These are phyloP conservation scores for Adoxophyes honmai DNA, from an alignment of 1,140 invertebrate genomes.

Conservation along the genomic window DNA sequence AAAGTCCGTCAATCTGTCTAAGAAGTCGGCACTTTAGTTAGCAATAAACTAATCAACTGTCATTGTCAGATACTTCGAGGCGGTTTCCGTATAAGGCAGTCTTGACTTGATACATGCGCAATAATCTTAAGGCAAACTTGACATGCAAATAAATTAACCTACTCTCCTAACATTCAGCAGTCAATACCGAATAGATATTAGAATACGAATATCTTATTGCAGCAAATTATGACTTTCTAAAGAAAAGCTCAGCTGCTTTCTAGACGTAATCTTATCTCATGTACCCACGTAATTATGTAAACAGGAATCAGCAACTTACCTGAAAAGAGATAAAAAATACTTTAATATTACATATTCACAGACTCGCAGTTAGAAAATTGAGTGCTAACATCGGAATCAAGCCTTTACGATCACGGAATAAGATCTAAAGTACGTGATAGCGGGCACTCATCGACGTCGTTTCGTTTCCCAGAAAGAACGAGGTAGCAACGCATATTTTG, in stretches of 20 bases:
- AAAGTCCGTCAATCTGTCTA: no score
- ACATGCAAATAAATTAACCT: no score
- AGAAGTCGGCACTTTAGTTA: no score
- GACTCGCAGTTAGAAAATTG: no score
- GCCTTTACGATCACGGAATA: no score
- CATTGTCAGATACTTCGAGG: no score
- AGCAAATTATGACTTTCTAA: slow-evolving; percentile 3
- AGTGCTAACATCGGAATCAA: no score
- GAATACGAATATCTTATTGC: not conserved
- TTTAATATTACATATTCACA: not conserved
- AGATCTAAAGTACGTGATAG: not conserved
- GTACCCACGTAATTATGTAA: not conserved
- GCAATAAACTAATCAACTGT: no score
- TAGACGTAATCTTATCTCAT: not conserved
- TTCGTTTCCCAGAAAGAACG: not conserved
- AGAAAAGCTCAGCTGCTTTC: not conserved
- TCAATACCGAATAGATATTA: not conserved
- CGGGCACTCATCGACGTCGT: not conserved
- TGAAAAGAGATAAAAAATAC: not conserved
- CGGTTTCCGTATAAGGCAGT: no score
- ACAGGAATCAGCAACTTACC: slow-evolving; percentile 4
- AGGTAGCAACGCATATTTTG: slow-evolving; percentile 17
- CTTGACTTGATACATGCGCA: no score
- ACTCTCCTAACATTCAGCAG: not conserved
- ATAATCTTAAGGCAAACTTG: no score